Base-by-base conservation (phyloP, 1,140 invertebrate genomes). In the Camponotus floridanus region DNA sequence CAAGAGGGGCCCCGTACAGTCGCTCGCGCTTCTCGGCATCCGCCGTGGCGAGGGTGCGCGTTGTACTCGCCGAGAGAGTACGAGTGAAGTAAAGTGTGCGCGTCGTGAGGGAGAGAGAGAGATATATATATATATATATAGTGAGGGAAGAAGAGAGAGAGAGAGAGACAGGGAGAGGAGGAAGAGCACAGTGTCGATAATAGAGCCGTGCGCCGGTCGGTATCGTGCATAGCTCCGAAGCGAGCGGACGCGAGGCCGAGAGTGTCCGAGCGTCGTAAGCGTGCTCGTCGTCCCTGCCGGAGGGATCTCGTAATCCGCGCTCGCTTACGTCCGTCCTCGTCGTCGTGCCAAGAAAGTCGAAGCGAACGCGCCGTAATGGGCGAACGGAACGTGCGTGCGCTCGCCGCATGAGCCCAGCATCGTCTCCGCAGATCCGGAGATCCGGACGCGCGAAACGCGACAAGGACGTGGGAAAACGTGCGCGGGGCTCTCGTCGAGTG, bases 1-100 rank as follows among this genome's bases (percentile, higher is more conserved):
- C 87, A 88, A 61, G 51, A 11, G 39, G 26, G 26, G 61, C 39
- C 45, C 15, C 26, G n/a, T 13, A 33, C 70, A 42, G 70, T 86
- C 76, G 87, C 57, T 86, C 64, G 70, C 61, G 57, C 76, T 70
- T 86, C 42, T 45, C 42, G 84, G 87, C 70, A 89, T 89, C 87
- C 74, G 64, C 80, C 76, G 88, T 86, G 87, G 84, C 64, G 88
- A 89, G 85, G 87, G 87, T 89, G 87, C 64, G 81, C 86, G 71
- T 62, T 79, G 65, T 76, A 36, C 84, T 70, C 76, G 84, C 51
- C 65, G 79, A 61, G 88, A 48, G 85, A 85, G 59, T 26, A 81
- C 26, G 70, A 90, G 86, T 61, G 62, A 76, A 62, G 70, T 80
- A 81, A 51, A 76, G 86, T 80, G 73, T 68, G 21, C 71, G 67